Base-by-base conservation (phyloP, 2,888 invertebrate species). In the Ennomos fuscantarius region DNA sequence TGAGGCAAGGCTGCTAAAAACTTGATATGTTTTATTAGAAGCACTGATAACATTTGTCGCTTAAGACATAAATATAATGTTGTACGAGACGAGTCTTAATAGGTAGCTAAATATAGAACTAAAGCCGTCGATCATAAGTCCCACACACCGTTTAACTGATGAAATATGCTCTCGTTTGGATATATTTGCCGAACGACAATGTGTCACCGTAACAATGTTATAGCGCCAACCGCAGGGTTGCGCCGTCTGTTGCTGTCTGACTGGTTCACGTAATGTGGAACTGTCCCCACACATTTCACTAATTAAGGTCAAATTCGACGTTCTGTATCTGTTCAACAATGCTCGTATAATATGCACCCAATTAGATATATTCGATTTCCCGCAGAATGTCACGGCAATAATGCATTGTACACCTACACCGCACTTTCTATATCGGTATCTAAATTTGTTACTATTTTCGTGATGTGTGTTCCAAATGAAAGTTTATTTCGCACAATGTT, bases 81-180 rank as follows among this genome's bases (percentile, higher is more conserved):
- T 6, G 24, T 24, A 3, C 24, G 6, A 6, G 1, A 24, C 6
- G 24, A 15, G 15, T 3, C 15, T 3, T 15, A 15, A 15, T 15
- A 2, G 3, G 3, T 15, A 3, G 15, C 15, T 15, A 15, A 15
- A 15, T 15, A 15, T 15, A 15, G 15, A 15, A 15, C 3, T 2
- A 3, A 15, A 15, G 1, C 3, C 15, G 9, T 15, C 33, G 11
- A 13, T 11, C 46, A 46, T 53, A 41, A 53, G 45, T 44, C 41
- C 31, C n/a, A 36, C 13, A 36, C 3, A 3, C 5, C 46, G 42
- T 41, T 41, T 54, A 36, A 36, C 36, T 47, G 36, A 33, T 42
- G 31, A 47, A 35, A 54, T 47, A 46, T 35, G 41, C 13, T n/a
- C 37, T 42, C 43, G 31, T 54, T 43, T 43, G 47, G 13, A 43